phyloP scores from a whole-genome alignment of 2,888 invertebrate species.

The Tyria jacobaeae region DNA sequence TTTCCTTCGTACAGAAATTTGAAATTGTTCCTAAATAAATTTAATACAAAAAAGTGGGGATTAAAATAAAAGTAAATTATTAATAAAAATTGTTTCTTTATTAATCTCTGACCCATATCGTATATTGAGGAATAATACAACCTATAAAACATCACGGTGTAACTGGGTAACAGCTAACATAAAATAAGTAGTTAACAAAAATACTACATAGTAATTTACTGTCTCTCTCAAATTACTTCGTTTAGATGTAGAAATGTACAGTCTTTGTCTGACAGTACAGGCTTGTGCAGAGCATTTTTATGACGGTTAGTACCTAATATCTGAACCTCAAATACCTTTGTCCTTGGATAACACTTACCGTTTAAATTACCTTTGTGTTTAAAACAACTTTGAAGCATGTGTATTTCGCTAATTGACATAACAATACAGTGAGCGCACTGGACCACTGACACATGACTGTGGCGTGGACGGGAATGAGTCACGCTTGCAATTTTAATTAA shows the following conservation, averaged over 20 bases:
- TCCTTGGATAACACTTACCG: neutral
- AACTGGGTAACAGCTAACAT: too few relatives aligned
- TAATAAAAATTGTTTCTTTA: too few relatives aligned
- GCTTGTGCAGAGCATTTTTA: neutral
- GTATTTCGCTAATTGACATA: too few relatives aligned
- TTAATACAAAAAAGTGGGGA: neutral
- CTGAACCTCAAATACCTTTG: neutral
- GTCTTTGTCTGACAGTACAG: neutral
- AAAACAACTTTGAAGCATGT: too few relatives aligned
- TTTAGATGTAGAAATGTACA: too few relatives aligned
- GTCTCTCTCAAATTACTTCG: too few relatives aligned
- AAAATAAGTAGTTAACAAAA: too few relatives aligned
- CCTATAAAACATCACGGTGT: too few relatives aligned
- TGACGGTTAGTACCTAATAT: neutral
- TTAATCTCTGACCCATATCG: too few relatives aligned
- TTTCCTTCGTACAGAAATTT: neutral
- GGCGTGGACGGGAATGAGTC: neutral
- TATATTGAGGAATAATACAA: too few relatives aligned
- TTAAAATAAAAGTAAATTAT: neutral
- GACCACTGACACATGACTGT: neutral
- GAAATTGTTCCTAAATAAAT: slow-evolving; percentile 1
- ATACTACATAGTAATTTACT: too few relatives aligned
- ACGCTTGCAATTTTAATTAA: neutral
- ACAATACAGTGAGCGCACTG: neutral
- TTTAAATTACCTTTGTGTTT: neutral